phyloP scores from a whole-genome alignment of 2,888 invertebrate species.

The Mythimna ferrago region DNA sequence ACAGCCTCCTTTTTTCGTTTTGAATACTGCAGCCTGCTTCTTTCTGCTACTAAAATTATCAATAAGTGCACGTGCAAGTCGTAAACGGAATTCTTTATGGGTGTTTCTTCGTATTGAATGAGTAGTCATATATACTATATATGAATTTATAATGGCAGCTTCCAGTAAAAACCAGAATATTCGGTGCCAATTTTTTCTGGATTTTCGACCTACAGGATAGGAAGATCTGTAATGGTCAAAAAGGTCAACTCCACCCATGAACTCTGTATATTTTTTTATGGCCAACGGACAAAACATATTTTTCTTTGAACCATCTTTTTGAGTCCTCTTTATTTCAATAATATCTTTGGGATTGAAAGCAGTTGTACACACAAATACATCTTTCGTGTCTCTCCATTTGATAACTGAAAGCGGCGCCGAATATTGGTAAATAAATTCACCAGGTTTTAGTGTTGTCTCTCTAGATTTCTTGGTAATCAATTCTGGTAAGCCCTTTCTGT shows the following conservation, averaged over 20 bases:
- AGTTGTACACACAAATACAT: neutral
- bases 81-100: conserved; percentile 34
- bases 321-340: conserved; percentile 48
- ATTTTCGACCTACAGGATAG: conserved; percentile 64
- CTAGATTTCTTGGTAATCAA: conserved; percentile 17
- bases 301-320: conserved; percentile 64
- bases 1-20: conserved; percentile 22
- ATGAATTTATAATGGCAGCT: conserved; percentile 57
- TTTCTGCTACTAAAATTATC: conserved; percentile 20
- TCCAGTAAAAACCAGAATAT: conserved; percentile 59
- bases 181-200: conserved; percentile 63
- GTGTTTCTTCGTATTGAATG: conserved; percentile 23
- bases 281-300: conserved; percentile 60
- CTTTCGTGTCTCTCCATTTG: neutral
- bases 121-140: conserved; percentile 53
- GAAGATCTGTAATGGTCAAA: conserved; percentile 65
- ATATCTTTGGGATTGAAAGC: conserved; percentile 32
- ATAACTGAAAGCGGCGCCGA: neutral
- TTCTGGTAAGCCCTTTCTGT: conserved; percentile 26
- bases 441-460: conserved; percentile 23
- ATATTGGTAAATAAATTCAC: conserved; percentile 28
- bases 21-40: conserved; percentile 26
- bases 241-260: conserved; percentile 52
- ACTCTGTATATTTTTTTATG: conserved; percentile 60
- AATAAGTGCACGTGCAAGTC: conserved; percentile 21